These are phyloP conservation scores for Rhabditoides inermis DNA, from an alignment of 2,888 invertebrate species.

Conservation along the genomic window DNA sequence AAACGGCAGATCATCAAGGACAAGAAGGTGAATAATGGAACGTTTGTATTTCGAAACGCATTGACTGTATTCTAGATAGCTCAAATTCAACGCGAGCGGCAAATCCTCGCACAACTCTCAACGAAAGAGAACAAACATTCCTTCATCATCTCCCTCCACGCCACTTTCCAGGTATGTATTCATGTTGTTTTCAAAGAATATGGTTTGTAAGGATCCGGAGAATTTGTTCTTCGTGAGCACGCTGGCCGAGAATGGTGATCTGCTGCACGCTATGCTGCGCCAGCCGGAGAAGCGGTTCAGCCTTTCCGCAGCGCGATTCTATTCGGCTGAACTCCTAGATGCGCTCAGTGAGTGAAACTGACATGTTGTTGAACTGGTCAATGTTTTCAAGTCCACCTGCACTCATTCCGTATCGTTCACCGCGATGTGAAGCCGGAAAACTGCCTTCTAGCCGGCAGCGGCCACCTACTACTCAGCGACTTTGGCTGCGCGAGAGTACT, in stretches of 20 bases:
- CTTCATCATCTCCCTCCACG: slow-evolving; percentile 84
- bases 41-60: not conserved
- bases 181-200: no score
- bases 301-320: slow-evolving; percentile 74
- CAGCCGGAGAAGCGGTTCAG: slow-evolving; percentile 16
- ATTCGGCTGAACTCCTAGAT: slow-evolving; percentile 80
- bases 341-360: slow-evolving; percentile 64
- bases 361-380: not conserved
- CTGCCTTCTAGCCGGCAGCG: slow-evolving; percentile 85
- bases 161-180: slow-evolving; percentile 98
- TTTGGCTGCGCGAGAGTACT: slow-evolving; percentile 76
- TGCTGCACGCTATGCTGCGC: slow-evolving; percentile 20
- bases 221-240: no score
- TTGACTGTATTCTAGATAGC: slow-evolving; percentile 11
- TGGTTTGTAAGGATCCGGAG: no score
- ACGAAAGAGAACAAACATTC: slow-evolving; percentile 56
- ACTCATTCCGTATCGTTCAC: slow-evolving; percentile 35
- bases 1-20: slow-evolving; percentile 85
- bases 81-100: slow-evolving; percentile 27
- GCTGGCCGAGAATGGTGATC: slow-evolving; percentile 33
- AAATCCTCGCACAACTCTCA: slow-evolving; percentile 58
- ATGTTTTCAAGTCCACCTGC: slow-evolving; percentile 32
- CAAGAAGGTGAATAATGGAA: slow-evolving; percentile 66
- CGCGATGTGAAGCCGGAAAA: slow-evolving; percentile 64
- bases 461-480: slow-evolving; percentile 91